Percentiles rank a stretch among this genome's conserved stretches.
Conservation (phyloP, 2,888 invertebrate species). For the Cataglyphis cursor region DNA sequence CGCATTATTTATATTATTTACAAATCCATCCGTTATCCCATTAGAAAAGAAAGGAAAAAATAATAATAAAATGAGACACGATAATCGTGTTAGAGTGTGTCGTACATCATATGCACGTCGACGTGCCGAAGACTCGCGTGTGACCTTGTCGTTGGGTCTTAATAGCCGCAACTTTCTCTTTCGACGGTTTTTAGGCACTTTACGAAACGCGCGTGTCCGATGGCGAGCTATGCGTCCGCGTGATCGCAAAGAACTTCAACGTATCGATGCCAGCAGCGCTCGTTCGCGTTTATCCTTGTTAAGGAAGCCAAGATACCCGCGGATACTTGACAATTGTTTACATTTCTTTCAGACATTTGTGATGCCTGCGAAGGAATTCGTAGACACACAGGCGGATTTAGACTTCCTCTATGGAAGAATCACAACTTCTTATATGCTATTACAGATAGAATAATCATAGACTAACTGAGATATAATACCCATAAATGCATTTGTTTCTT, state of each 20-base stretch:
- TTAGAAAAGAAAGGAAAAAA: constrained; percentile 1
- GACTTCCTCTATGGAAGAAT: not conserved
- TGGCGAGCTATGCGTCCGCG: constrained; percentile 28
- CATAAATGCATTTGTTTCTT: constrained; percentile 1
- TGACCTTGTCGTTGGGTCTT: constrained; percentile 26
- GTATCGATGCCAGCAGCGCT: constrained; percentile 24
- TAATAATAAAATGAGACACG: constrained; percentile 8
- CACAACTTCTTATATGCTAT: not conserved
- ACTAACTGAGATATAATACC: not conserved
- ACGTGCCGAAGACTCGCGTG: constrained; percentile 57
- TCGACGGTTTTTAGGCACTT: constrained; percentile 55
- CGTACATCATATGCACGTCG: constrained; percentile 60
- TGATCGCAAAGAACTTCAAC: constrained; percentile 19
- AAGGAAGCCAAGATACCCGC: not conserved
- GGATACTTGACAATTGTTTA: not conserved
- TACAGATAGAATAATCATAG: constrained; percentile 8
- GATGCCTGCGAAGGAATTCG: not conserved
- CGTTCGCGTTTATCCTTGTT: not conserved
- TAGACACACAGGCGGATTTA: not conserved
- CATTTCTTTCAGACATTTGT: not conserved
- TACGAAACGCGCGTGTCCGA: constrained; percentile 46
- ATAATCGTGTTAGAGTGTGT: constrained; percentile 32
- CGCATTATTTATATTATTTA: constrained; percentile 85
- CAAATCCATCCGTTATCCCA: constrained; percentile 71
- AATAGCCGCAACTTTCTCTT: constrained; percentile 48